Conservation (phyloP, 2,888 invertebrate genomes). For the Macrophya annulata region DNA sequence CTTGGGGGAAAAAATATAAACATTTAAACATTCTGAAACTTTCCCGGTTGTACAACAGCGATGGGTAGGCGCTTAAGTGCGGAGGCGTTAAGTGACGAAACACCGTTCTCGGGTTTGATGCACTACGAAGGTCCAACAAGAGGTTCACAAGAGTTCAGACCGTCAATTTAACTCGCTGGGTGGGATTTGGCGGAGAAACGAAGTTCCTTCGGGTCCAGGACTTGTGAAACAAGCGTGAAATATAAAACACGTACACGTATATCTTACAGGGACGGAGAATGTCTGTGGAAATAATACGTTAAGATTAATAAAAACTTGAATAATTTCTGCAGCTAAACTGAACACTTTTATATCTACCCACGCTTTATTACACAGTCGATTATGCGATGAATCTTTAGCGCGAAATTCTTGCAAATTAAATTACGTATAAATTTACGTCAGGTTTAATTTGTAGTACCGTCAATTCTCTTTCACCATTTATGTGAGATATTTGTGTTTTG, state of each 20-base stretch:
- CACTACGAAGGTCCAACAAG: slow-evolving; percentile 28
- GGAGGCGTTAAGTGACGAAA: slow-evolving; percentile 52
- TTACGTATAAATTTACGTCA: background rate
- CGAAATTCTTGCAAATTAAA: background rate
- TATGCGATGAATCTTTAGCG: background rate
- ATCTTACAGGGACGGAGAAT: background rate
- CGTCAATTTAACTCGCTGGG: slow-evolving; percentile 43
- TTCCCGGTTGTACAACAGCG: slow-evolving; percentile 3
- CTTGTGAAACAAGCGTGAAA: slow-evolving; percentile 17
- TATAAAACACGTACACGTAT: slow-evolving; percentile 19
- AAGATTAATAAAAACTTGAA: background rate
- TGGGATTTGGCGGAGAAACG: slow-evolving; percentile 39
- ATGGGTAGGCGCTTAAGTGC: slow-evolving; percentile 37
- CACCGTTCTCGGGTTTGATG: slow-evolving; percentile 25
- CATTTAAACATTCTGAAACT: slow-evolving; percentile 42
- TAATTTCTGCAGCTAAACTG: background rate
- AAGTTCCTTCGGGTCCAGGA: background rate
- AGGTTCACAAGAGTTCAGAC: slow-evolving; percentile 33
- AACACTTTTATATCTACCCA: background rate
- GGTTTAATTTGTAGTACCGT: background rate
- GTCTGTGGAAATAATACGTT: background rate
- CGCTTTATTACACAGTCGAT: background rate
- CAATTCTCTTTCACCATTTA: slow-evolving; percentile 27
- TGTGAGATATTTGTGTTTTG: background rate
- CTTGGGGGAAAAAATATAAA: slow-evolving; percentile 4